Evolutionary conservation across 2,113 vertebrate genomes (phyloP).

Genomic region (Pomatostomus ruficeps): DNA sequence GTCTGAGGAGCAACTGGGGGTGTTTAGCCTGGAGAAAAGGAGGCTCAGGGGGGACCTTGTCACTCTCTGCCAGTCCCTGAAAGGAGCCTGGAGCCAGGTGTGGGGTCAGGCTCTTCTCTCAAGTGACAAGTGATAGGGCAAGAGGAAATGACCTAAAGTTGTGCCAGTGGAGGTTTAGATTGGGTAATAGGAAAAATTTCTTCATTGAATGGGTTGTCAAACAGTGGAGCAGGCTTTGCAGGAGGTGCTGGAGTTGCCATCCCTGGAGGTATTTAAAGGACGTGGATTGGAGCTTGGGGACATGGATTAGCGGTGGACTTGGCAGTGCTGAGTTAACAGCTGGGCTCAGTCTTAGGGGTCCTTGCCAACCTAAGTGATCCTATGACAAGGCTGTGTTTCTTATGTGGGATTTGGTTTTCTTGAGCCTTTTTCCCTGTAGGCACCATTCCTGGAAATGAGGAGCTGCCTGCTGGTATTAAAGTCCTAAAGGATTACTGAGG

Average conservation of each 20-base stretch:
- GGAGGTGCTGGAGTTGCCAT: not conserved
- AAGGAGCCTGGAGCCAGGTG: not conserved
- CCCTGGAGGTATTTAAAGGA: not conserved
- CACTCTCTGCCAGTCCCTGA: not conserved
- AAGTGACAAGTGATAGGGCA: not conserved
- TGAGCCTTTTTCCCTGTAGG: not conserved
- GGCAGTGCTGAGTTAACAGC: not conserved
- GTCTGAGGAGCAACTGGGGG: not conserved
- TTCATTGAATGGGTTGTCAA: not conserved
- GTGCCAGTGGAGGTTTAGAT: not conserved
- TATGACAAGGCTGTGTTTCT: not conserved
- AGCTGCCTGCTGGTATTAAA: not conserved
- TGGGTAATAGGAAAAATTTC: not conserved
- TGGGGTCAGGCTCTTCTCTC: not conserved
- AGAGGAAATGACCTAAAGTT: not conserved
- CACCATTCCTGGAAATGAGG: not conserved
- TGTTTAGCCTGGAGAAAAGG: not conserved
- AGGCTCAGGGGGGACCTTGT: not conserved
- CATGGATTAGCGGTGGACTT: not conserved
- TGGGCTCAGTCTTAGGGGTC: not conserved
- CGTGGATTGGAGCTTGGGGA: rapidly evolving
- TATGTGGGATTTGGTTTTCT: not conserved
- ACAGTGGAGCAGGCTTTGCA: not conserved
- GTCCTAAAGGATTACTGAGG: not conserved
- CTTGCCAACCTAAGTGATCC: not conserved